Percentiles rank a stretch among this genome's conserved stretches.
These are phyloP conservation scores for Irena cyanogastra DNA, from an alignment of 2,113 vertebrate species.

Conservation along the genomic window DNA sequence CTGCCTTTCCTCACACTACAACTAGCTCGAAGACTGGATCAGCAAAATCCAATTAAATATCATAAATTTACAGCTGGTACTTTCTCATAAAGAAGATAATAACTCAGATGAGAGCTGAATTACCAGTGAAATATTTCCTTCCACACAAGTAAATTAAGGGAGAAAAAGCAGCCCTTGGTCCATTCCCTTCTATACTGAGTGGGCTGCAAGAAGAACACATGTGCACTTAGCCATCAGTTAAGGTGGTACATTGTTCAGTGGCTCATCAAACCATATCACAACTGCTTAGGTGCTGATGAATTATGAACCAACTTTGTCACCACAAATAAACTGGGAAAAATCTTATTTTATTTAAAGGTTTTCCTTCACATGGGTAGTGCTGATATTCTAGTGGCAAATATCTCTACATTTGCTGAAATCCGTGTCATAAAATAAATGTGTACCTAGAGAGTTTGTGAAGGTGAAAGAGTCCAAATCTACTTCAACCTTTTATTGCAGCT, in stretches of 20 bases:
- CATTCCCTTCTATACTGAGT: neutral
- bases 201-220: neutral
- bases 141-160: slow-evolving; percentile 7
- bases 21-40: neutral
- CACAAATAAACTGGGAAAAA: neutral
- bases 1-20: neutral
- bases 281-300: neutral
- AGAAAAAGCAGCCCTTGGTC: slow-evolving; percentile 25
- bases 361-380: neutral
- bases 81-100: neutral
- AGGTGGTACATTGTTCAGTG: neutral
- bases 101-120: slow-evolving; percentile 9
- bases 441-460: neutral
- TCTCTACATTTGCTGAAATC: neutral
- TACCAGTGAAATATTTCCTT: slow-evolving; percentile 5
- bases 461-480: neutral
- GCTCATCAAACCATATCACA: neutral
- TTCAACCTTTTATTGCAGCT: neutral
- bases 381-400: neutral
- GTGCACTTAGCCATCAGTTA: neutral
- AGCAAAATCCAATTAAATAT: neutral
- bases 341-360: neutral
- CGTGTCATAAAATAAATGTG: neutral
- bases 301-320: neutral
- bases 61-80: neutral